These are phyloP conservation scores for Kobus ellipsiprymnus DNA, from an alignment of 2,113 vertebrate genomes.

Conservation along the genomic window DNA sequence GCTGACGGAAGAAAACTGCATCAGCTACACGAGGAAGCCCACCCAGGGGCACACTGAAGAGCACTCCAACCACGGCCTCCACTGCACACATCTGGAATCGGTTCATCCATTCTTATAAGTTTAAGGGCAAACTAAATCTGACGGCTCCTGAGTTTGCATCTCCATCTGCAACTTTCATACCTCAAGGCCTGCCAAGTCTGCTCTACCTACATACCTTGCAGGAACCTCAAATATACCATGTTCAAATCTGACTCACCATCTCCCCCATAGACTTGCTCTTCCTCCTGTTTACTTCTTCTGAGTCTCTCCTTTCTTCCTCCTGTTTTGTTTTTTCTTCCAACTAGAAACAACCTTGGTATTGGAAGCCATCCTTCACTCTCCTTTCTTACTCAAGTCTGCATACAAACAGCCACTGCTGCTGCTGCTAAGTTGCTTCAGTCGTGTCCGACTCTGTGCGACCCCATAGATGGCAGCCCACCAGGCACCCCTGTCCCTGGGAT, in stretches of 20 bases:
- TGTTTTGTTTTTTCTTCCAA: background rate
- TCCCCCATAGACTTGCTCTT: background rate
- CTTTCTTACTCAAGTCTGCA: background rate
- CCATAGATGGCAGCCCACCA: no score
- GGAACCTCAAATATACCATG: background rate
- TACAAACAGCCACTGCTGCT: background rate
- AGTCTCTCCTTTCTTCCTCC: background rate
- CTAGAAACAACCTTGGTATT: background rate
- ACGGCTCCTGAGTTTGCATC: background rate
- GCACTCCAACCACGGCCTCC: background rate
- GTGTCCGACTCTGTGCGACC: no score
- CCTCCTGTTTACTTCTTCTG: background rate
- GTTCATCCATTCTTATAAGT: background rate
- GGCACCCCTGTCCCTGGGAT: no score
- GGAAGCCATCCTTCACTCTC: background rate
- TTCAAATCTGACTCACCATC: background rate
- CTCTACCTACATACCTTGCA: background rate
- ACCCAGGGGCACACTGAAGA: background rate
- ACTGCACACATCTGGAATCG: background rate
- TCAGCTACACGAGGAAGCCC: background rate
- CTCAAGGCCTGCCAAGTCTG: background rate
- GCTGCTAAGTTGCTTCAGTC: no score
- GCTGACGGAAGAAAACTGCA: background rate
- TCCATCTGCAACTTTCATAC: background rate
- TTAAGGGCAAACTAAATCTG: background rate